Conservation (phyloP, 1,140 invertebrate genomes). For the Eumeta japonica region DNA sequence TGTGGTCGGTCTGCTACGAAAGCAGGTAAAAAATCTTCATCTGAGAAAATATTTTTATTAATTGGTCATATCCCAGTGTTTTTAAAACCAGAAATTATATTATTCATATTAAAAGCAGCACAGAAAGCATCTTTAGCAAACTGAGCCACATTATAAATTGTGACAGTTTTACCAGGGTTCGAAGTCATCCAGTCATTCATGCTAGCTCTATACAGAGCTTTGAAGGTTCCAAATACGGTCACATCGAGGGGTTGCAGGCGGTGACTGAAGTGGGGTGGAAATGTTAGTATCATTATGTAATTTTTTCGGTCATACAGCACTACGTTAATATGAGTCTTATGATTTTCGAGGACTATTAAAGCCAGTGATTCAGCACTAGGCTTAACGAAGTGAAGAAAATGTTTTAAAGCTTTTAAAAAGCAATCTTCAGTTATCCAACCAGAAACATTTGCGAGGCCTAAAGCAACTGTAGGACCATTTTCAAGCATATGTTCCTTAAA, state of each 20-base stretch:
- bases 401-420: background rate
- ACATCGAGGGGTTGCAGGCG: conserved; percentile 46
- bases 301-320: conserved; percentile 17
- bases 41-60: conserved; percentile 15
- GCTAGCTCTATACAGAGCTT: conserved; percentile 5
- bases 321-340: conserved; percentile 14
- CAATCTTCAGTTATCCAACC: conserved; percentile 2
- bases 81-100: conserved; percentile 14
- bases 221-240: conserved; percentile 20
- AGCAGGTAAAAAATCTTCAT: conserved; percentile 15
- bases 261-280: conserved; percentile 40
- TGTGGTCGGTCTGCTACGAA: conserved; percentile 10
- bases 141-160: conserved; percentile 2
- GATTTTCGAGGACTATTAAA: background rate
- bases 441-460: background rate
- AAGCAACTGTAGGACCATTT: background rate
- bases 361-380: background rate
- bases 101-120: conserved; percentile 11
- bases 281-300: conserved; percentile 22
- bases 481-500: conserved; percentile 12
- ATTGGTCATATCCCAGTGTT: conserved; percentile 15
- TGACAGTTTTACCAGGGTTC: conserved; percentile 3
- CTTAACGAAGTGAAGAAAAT: background rate
- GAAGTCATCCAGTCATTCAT: conserved; percentile 4
- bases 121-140: conserved; percentile 5